Evolutionary conservation across 2,797 vertebrate species (phyloP).

Genomic region (Chanos chanos): DNA sequence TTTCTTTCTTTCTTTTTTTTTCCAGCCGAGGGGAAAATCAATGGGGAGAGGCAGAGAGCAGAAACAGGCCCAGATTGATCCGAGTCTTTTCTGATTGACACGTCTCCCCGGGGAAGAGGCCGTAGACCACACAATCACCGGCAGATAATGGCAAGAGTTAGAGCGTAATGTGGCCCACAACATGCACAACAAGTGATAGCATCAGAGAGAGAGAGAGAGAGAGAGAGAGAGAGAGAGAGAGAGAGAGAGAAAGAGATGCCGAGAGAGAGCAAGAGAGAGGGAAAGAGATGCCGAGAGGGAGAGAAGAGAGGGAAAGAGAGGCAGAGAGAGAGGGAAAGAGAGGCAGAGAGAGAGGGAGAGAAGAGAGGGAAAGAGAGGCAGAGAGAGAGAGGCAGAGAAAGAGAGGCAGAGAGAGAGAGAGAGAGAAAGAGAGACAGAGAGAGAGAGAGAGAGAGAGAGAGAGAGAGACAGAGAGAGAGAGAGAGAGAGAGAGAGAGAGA

Average conservation of each 20-base stretch:
- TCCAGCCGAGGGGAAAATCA: constrained; percentile 58
- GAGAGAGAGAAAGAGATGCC: too few species aligned
- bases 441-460: not conserved
- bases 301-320: too few species aligned
- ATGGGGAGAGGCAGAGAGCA: constrained; percentile 47
- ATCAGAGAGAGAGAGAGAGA: constrained; percentile 6
- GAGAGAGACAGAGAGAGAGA: too few species aligned
- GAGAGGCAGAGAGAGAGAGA: too few species aligned
- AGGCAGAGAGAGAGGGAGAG: too few species aligned
- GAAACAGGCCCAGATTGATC: constrained; percentile 63
- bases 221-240: not conserved
- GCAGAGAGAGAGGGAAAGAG: too few species aligned
- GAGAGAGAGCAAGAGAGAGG: too few species aligned
- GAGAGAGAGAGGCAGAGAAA: too few species aligned
- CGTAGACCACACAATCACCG: constrained; percentile 62
- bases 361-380: not conserved
- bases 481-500: too few species aligned
- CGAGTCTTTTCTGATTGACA: constrained; percentile 65
- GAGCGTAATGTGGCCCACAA: constrained; percentile 34
- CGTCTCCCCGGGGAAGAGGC: constrained; percentile 50
- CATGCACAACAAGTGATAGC: constrained; percentile 37
- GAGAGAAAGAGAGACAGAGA: too few species aligned
- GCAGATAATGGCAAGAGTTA: constrained; percentile 47
- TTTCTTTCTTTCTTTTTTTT: constrained; percentile 10
- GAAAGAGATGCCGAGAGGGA: not conserved